phyloP scores from a whole-genome alignment of 2,113 vertebrate species.

The Oryzias javanicus region DNA sequence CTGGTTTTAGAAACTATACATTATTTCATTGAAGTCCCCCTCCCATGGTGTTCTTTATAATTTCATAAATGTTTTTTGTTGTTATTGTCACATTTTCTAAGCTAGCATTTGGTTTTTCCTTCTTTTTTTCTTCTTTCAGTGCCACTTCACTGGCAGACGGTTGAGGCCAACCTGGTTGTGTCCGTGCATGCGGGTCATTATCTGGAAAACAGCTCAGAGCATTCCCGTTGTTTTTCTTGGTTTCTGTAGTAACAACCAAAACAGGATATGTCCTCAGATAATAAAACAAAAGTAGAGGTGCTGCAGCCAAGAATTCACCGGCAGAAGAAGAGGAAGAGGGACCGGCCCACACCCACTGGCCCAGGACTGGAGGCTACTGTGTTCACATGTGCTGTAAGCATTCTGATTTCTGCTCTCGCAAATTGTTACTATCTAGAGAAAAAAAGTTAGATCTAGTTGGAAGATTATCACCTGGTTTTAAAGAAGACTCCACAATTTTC shows the following conservation, averaged over 20 bases:
- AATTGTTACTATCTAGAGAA: slow-evolving; percentile 18
- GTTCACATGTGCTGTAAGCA: slow-evolving; percentile 9
- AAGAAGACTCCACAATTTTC: slow-evolving; percentile 3
- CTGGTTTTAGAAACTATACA: too few relatives aligned
- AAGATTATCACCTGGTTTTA: slow-evolving; percentile 11
- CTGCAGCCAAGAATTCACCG: slow-evolving; percentile 48
- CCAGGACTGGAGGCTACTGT: slow-evolving; percentile 22
- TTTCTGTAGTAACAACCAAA: slow-evolving; percentile 68
- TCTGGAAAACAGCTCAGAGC: slow-evolving; percentile 42
- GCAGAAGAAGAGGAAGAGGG: slow-evolving; percentile 38
- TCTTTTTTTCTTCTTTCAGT: neutral
- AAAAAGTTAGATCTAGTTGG: slow-evolving; percentile 11
- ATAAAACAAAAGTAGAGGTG: slow-evolving; percentile 65
- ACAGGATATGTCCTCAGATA: slow-evolving; percentile 72
- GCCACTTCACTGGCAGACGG: neutral
- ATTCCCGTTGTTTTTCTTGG: slow-evolving; percentile 60
- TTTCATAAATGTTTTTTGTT: neutral
- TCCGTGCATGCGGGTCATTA: slow-evolving; percentile 40
- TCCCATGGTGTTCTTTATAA: neutral
- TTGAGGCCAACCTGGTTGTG: slow-evolving; percentile 19
- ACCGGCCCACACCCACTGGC: slow-evolving; percentile 35
- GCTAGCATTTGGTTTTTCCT: neutral
- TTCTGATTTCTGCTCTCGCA: slow-evolving; percentile 14
- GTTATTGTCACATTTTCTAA: neutral
- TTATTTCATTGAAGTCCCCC: too few relatives aligned